Evolutionary conservation across 2,797 vertebrate species (phyloP).

Genomic region (Arrhamphus sclerolepis): DNA sequence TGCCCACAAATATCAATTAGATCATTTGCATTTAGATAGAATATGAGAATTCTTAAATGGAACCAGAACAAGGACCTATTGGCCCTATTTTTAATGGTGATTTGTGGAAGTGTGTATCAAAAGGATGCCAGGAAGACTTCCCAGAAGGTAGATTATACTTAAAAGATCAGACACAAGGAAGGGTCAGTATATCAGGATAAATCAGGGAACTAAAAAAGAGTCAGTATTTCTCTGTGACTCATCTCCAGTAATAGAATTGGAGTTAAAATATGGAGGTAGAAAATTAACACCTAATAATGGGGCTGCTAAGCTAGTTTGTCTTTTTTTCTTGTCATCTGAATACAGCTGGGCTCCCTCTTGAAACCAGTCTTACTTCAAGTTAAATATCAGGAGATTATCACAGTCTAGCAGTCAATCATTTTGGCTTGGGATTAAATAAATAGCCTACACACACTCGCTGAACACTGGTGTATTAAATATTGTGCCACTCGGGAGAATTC

Average conservation of each 20-base stretch:
- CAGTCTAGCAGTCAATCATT: slow-evolving; percentile 38
- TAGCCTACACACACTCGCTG: slow-evolving; percentile 24
- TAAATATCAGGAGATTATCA: slow-evolving; percentile 24
- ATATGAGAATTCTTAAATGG: slow-evolving; percentile 24
- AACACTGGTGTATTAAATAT: slow-evolving; percentile 43
- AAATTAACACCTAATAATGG: too few relatives aligned
- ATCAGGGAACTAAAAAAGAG: slow-evolving; percentile 14
- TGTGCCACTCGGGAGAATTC: slow-evolving; percentile 29
- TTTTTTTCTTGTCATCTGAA: slow-evolving; percentile 7
- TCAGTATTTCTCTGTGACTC: slow-evolving; percentile 11
- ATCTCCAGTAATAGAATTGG: slow-evolving; percentile 26
- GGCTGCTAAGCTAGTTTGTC: too few relatives aligned
- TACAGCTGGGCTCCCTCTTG: slow-evolving; percentile 7
- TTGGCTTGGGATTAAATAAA: slow-evolving; percentile 40
- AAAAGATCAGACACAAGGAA: slow-evolving; percentile 12
- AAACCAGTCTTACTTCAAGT: slow-evolving; percentile 14
- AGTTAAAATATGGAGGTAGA: too few relatives aligned
- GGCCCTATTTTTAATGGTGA: slow-evolving; percentile 50
- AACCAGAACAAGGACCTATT: slow-evolving; percentile 26
- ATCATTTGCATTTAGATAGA: slow-evolving; percentile 73
- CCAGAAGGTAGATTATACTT: too few relatives aligned
- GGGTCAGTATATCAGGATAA: slow-evolving; percentile 39
- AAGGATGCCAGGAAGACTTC: slow-evolving; percentile 48
- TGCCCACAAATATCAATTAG: slow-evolving; percentile 58
- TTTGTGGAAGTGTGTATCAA: slow-evolving; percentile 50